Conservation (phyloP, 2,113 vertebrate genomes). For the Orthonyx spaldingii region DNA sequence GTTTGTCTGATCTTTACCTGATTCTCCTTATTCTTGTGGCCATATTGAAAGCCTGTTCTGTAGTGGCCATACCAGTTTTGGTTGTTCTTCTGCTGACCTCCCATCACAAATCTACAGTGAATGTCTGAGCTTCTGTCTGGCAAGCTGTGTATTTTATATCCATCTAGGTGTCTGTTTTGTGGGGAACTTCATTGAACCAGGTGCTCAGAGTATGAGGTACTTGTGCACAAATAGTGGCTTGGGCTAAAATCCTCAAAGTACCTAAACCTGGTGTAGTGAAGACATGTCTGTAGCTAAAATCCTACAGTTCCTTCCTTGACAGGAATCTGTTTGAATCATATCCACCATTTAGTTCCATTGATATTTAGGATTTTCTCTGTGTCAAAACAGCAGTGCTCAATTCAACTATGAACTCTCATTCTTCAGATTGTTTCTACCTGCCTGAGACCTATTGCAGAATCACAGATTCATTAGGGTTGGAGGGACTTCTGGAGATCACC, state of each 20-base stretch:
- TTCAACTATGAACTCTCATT: neutral
- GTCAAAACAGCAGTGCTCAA: neutral
- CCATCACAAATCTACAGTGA: neutral
- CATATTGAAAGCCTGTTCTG: neutral
- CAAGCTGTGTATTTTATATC: neutral
- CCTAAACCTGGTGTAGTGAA: neutral
- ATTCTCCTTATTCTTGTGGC: neutral
- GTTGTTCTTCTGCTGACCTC: neutral
- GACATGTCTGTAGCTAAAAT: neutral
- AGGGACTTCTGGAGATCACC: neutral
- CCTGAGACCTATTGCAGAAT: neutral
- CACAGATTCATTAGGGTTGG: fast-evolving
- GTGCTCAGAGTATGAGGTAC: neutral
- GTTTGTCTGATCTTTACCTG: neutral
- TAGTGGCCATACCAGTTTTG: neutral
- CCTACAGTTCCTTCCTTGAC: neutral
- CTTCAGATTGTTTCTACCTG: neutral
- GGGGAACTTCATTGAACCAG: neutral
- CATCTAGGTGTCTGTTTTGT: neutral
- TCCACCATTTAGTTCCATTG: neutral
- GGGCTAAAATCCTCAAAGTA: neutral
- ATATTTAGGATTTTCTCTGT: neutral
- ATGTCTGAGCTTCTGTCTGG: neutral
- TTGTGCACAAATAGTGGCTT: neutral
- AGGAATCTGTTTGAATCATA: neutral